phyloP scores from a whole-genome alignment of 2,888 invertebrate genomes.

The Caprella mutica region DNA sequence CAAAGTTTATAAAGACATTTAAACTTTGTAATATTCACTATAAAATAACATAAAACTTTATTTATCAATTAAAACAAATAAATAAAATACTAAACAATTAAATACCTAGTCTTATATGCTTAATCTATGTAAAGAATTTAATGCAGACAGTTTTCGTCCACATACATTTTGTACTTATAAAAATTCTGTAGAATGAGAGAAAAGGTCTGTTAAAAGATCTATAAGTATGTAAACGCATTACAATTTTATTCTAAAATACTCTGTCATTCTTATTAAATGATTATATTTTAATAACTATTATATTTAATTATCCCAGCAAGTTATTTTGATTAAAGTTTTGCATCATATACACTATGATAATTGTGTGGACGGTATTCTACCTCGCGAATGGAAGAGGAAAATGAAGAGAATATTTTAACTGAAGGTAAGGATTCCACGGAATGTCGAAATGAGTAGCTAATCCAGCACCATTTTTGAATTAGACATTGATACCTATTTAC shows the following conservation, averaged over 20 bases:
- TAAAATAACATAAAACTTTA: conserved; percentile 10
- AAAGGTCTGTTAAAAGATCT: background rate
- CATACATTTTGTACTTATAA: background rate
- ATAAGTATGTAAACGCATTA: too few relatives aligned
- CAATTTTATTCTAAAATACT: too few relatives aligned
- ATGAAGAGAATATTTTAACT: too few relatives aligned
- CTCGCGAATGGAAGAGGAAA: too few relatives aligned
- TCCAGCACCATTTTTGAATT: too few relatives aligned
- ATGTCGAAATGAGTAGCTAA: too few relatives aligned
- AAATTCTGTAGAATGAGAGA: background rate
- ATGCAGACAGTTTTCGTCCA: background rate
- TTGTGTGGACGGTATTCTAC: background rate
- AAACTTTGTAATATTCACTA: background rate
- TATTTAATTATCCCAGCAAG: too few relatives aligned
- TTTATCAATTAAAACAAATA: conserved; percentile 8
- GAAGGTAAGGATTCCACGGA: too few relatives aligned
- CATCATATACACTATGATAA: background rate
- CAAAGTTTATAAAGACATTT: background rate
- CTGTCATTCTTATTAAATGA: too few relatives aligned
- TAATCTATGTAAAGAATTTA: background rate
- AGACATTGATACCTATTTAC: too few relatives aligned
- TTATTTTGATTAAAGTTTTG: background rate
- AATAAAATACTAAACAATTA: conserved; percentile 10
- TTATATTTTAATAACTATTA: too few relatives aligned
- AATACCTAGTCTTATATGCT: conserved; percentile 4